Evolutionary conservation across 2,888 invertebrate genomes (phyloP), one percentile per base, ranked within the genome.

Genomic region (Mimachlamys varia): DNA sequence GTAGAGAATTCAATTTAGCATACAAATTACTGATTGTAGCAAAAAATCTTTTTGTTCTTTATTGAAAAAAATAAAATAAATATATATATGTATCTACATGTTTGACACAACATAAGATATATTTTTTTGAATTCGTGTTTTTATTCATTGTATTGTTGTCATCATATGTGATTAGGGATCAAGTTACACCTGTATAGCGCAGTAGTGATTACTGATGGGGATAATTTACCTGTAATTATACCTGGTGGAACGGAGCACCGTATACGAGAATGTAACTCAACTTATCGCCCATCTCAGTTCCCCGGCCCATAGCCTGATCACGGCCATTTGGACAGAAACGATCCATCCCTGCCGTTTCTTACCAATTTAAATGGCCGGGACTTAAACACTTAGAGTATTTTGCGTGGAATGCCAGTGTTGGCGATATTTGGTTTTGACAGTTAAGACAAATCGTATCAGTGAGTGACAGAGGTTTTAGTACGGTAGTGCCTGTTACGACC

Each of bases 211-310:
- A 62, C n/a, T 62, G 62, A 62, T 62, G 22, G 62, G 62, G 62
- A 22, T 62, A 76, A 76, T 76, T 76, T 27, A 27, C 76, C 27
- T 76, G 76, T 76, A 76, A 76, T 76, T 76, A 76, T 33, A 76
- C 76, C 76, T 76, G 76, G 76, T 76, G 33, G 76, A 76, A 33
- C 1, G 76, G 27, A 27, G 33, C 76, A 0, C 76, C 76, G 33
- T 76, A 76, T 76, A 76, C 76, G 13, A 17, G 76, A 33, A 13
- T 15, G 76, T 76, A 76, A 27, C 27, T 15, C 22, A 76, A 76
- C 76, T 76, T 76, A 76, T 76, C 76, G 76, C 76, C 76, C 76
- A 76, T 76, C 76, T 76, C 33, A 76, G 76, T 76, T 76, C 76
- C 33, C 76, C 76, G 76, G 76, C 76, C 76, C 15, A 76, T 76